phyloP scores from a whole-genome alignment of 2,888 invertebrate species.

The Himalopsyche japonica region DNA sequence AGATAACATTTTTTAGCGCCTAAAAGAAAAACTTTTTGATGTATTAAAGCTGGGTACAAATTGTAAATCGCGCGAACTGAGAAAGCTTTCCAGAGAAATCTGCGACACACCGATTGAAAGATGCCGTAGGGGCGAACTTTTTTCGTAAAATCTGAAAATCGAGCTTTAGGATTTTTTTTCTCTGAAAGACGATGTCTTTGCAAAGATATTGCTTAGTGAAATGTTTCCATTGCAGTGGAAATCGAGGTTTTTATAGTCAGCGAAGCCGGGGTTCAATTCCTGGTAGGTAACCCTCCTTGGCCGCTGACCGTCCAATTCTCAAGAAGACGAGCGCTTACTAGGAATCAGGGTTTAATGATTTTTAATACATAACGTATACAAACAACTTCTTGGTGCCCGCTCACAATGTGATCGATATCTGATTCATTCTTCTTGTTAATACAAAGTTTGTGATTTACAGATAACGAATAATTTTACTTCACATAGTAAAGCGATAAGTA shows the following conservation, averaged over 20 bases:
- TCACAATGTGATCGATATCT: background rate
- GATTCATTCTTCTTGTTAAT: background rate
- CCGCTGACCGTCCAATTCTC: constrained; percentile 37
- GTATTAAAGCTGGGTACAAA: too few relatives aligned
- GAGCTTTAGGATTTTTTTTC: background rate
- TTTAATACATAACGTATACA: constrained; percentile 24
- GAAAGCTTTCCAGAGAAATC: background rate
- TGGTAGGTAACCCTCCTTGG: constrained; percentile 40
- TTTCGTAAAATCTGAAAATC: background rate
- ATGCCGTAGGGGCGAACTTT: background rate
- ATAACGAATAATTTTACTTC: background rate
- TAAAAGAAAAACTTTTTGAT: too few relatives aligned
- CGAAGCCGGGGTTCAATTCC: constrained; percentile 38
- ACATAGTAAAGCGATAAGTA: background rate
- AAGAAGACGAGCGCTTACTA: constrained; percentile 39
- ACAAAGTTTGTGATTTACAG: background rate
- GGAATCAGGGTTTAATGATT: constrained; percentile 40
- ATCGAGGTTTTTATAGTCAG: constrained; percentile 40
- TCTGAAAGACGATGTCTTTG: constrained; percentile 36
- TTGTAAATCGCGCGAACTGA: background rate
- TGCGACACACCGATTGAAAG: background rate
- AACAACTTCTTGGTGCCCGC: constrained; percentile 9
- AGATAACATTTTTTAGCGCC: too few relatives aligned
- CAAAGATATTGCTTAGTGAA: constrained; percentile 39
- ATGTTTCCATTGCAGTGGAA: constrained; percentile 38